phyloP scores from a whole-genome alignment of 2,888 invertebrate species.

The Zelleria hepariella region DNA sequence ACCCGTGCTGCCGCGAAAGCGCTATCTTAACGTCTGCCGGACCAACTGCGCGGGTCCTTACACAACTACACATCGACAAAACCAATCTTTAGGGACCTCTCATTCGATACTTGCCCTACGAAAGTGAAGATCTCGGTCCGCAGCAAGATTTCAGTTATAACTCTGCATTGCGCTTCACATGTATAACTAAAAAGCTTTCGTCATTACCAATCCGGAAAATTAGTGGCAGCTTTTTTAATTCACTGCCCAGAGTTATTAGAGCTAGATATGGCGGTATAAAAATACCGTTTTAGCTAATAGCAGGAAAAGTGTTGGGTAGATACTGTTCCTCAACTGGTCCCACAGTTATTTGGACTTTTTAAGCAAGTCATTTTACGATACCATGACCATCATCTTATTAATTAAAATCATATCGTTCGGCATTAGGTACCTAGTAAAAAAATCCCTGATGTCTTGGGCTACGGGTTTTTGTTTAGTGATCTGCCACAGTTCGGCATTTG shows the following conservation, averaged over 20 bases:
- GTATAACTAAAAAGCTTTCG: conserved; percentile 8
- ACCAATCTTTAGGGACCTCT: not conserved
- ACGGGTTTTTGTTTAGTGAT: no score
- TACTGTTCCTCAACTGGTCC: not conserved
- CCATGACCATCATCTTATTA: no score
- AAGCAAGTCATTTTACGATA: no score
- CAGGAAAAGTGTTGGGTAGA: conserved; percentile 35
- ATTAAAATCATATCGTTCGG: no score
- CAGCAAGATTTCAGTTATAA: conserved; percentile 22
- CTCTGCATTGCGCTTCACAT: conserved; percentile 57
- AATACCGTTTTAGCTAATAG: conserved; percentile 31
- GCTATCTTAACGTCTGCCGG: conserved; percentile 54
- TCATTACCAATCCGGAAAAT: conserved; percentile 16
- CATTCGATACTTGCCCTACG: not conserved
- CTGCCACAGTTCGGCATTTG: no score
- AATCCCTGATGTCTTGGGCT: no score
- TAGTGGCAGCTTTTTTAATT: conserved; percentile 12
- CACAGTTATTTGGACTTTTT: not conserved
- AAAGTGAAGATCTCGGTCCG: conserved; percentile 12
- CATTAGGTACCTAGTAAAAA: no score
- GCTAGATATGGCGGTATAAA: conserved; percentile 20
- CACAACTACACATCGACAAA: conserved; percentile 17
- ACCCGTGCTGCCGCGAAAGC: conserved; percentile 53
- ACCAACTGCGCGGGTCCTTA: conserved; percentile 31
- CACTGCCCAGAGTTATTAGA: conserved; percentile 1